A percentile compares a stretch with the other conserved stretches of the same genome.
phyloP scores from a whole-genome alignment of 2,113 vertebrate species.

The Atherinomorus stipes region DNA sequence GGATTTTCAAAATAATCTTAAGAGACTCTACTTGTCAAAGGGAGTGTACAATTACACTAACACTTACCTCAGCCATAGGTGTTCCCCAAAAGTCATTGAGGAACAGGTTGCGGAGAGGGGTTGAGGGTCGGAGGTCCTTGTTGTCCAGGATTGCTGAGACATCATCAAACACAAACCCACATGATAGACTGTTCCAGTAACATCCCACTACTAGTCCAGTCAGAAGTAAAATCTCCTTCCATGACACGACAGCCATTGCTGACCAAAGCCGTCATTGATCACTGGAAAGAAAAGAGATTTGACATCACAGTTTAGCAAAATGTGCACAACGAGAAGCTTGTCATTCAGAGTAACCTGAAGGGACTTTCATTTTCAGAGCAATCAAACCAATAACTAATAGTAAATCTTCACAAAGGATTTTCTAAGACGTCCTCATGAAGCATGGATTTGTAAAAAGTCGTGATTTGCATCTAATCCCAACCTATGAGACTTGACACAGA shows the following conservation, averaged over 20 bases:
- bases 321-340: not conserved
- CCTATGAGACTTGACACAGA: not conserved
- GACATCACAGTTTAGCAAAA: not conserved
- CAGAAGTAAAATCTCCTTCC: slow-evolving; percentile 92
- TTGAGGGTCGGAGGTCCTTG: slow-evolving; percentile 95
- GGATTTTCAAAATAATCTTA: not conserved
- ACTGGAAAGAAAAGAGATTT: slow-evolving; percentile 49
- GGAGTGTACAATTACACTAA: not conserved
- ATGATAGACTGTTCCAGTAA: slow-evolving; percentile 97
- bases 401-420: not conserved
- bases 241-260: slow-evolving; percentile 90
- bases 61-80: slow-evolving; percentile 93
- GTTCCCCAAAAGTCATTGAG: slow-evolving; percentile 99
- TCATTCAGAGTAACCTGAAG: not conserved
- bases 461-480: not conserved
- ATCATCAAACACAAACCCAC: slow-evolving; percentile 98
- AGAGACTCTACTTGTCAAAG: not conserved
- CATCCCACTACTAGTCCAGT: slow-evolving; percentile 90
- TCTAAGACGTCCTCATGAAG: not conserved
- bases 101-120: slow-evolving; percentile 93
- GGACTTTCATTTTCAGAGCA: not conserved
- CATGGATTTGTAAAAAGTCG: too few species aligned
- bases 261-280: slow-evolving; percentile 78
- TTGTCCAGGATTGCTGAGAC: slow-evolving; percentile 98
- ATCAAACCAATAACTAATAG: not conserved